Percentiles rank a stretch among this genome's conserved stretches.
Conservation (phyloP, 2,797 vertebrate species). For the Oreochromis grahami region DNA sequence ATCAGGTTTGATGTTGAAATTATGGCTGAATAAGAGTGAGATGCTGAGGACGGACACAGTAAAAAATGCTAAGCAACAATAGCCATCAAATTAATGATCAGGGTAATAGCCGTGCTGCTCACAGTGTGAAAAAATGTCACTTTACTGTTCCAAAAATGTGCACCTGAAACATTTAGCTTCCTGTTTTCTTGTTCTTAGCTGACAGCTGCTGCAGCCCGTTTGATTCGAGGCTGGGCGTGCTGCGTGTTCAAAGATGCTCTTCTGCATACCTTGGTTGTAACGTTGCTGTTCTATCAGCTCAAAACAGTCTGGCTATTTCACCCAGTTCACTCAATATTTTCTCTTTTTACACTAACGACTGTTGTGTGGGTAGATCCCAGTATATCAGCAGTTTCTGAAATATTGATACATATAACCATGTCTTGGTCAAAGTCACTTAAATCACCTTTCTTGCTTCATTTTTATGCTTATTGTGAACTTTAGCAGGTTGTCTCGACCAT, state of each 20-base stretch:
- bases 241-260: not conserved
- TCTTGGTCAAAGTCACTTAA: not conserved
- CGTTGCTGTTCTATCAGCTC: not conserved
- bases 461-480: not conserved
- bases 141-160: not conserved
- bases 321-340: not conserved
- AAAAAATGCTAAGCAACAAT: not conserved
- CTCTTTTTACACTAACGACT: not conserved
- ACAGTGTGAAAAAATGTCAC: not conserved
- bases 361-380: not conserved
- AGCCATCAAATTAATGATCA: not conserved
- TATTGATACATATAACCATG: not conserved
- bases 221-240: rapidly evolving
- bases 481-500: not conserved
- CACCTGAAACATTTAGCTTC: not conserved
- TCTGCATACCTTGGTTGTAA: not conserved
- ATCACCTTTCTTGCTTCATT: not conserved
- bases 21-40: not conserved
- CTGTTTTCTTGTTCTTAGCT: not conserved
- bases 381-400: not conserved
- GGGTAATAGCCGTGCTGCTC: not conserved
- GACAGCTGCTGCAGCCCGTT: not conserved
- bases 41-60: not conserved
- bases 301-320: not conserved
- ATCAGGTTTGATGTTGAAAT: not conserved